These are phyloP conservation scores for Lordiphosa collinella DNA, from an alignment of 1,140 invertebrate genomes.

Conservation along the genomic window DNA sequence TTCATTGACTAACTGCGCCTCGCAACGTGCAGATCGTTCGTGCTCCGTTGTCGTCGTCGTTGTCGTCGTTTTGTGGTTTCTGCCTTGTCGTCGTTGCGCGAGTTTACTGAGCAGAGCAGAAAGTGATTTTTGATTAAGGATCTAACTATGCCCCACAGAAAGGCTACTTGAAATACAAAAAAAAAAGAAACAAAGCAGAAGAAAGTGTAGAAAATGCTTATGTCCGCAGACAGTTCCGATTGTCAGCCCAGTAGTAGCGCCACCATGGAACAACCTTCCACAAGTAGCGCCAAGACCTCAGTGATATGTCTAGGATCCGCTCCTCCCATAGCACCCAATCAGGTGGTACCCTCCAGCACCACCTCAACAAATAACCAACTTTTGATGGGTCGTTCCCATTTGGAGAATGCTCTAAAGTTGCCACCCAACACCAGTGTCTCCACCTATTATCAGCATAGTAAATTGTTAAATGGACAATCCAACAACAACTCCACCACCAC, in stretches of 20 bases:
- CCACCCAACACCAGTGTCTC: slow-evolving; percentile 76
- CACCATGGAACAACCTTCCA: slow-evolving; percentile 13
- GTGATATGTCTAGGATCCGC: slow-evolving; percentile 54
- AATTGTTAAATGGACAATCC: slow-evolving; percentile 39
- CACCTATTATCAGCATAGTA: slow-evolving; percentile 74
- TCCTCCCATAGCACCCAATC: slow-evolving; percentile 4
- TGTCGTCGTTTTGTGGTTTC: slow-evolving; percentile 16
- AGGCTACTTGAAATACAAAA: slow-evolving; percentile 6
- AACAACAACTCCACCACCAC: slow-evolving; percentile 11
- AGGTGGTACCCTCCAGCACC: slow-evolving; percentile 24
- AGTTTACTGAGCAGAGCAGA: not conserved
- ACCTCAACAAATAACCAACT: slow-evolving; percentile 30
- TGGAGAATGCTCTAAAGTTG: slow-evolving; percentile 71
- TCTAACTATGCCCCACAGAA: slow-evolving; percentile 33
- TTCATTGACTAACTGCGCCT: slow-evolving; percentile 73
- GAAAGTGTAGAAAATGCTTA: slow-evolving; percentile 67
- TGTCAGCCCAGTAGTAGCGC: slow-evolving; percentile 57
- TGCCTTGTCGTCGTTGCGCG: slow-evolving; percentile 11
- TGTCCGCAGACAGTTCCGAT: slow-evolving; percentile 79
- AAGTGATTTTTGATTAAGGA: not conserved
- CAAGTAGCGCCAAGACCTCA: slow-evolving; percentile 55
- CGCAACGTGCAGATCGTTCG: slow-evolving; percentile 66
- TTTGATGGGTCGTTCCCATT: slow-evolving; percentile 57
- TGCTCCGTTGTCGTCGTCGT: slow-evolving; percentile 19
- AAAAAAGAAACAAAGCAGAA: slow-evolving; percentile 3